These are phyloP conservation scores for Anabas testudineus DNA, from an alignment of 2,797 vertebrate species.

Conservation along the genomic window DNA sequence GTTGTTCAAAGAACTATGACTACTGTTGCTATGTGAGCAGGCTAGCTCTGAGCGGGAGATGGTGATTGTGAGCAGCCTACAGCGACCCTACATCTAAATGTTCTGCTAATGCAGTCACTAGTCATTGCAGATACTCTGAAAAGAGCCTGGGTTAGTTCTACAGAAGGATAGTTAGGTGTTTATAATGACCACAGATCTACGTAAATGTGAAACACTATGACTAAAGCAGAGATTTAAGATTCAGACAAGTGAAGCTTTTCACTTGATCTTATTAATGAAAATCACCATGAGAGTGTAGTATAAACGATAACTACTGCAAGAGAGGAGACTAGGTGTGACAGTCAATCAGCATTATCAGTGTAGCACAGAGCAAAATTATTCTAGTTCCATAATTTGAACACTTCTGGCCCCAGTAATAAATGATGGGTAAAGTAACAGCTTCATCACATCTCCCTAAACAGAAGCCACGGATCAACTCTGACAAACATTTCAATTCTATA, in stretches of 20 bases:
- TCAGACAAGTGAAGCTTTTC: conserved; percentile 19
- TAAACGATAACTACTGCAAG: conserved; percentile 47
- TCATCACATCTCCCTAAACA: conserved; percentile 32
- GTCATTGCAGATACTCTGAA: conserved; percentile 13
- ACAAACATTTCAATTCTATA: neutral
- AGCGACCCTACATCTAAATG: conserved; percentile 35
- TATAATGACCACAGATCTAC: neutral
- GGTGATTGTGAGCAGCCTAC: conserved; percentile 56
- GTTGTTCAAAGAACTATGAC: conserved; percentile 82
- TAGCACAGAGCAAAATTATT: neutral
- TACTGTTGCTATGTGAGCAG: conserved; percentile 83
- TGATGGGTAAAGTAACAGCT: neutral
- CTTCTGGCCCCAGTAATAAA: neutral
- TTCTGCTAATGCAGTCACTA: conserved; percentile 31
- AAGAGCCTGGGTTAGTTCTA: conserved; percentile 15
- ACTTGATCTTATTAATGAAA: conserved; percentile 23
- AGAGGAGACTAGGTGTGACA: conserved; percentile 76
- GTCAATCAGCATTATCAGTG: conserved; percentile 82
- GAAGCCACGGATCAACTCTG: conserved; percentile 37
- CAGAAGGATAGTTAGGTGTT: conserved; percentile 20
- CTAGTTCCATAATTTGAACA: neutral
- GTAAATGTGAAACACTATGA: neutral
- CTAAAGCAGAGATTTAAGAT: conserved; percentile 24
- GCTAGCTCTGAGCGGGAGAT: conserved; percentile 4
- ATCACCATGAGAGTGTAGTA: neutral